phyloP scores from a whole-genome alignment of 2,113 vertebrate genomes.

The Scalopus aquaticus region DNA sequence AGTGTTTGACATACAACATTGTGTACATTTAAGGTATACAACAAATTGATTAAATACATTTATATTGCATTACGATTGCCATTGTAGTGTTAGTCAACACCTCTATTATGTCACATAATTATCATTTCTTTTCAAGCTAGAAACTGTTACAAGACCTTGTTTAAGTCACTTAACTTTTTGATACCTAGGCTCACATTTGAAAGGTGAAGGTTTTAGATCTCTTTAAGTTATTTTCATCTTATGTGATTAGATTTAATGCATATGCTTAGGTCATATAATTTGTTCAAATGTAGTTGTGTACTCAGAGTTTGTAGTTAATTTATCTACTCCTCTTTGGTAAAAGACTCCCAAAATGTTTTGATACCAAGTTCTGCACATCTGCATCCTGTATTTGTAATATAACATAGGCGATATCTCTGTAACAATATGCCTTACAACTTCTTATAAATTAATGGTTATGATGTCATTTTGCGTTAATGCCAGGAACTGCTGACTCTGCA shows the following conservation, averaged over 20 bases:
- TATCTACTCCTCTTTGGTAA: not conserved
- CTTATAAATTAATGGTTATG: slow-evolving; percentile 23
- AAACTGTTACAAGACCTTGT: not conserved
- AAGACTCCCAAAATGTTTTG: slow-evolving; percentile 5
- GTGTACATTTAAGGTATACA: not conserved
- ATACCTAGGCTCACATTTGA: not conserved
- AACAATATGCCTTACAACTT: not conserved
- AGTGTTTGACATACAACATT: not conserved
- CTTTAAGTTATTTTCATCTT: slow-evolving; percentile 6
- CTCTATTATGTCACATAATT: too few relatives aligned
- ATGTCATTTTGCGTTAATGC: not conserved
- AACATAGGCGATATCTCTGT: not conserved
- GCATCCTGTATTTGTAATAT: not conserved
- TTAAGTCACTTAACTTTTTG: slow-evolving; percentile 10
- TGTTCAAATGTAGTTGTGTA: slow-evolving; percentile 4
- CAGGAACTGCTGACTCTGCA: slow-evolving; percentile 1
- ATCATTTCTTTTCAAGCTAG: too few relatives aligned
- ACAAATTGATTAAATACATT: not conserved
- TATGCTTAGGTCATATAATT: not conserved
- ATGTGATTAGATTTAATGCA: slow-evolving; percentile 20
- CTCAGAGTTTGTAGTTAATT: slow-evolving; percentile 6
- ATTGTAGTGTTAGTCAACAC: too few relatives aligned
- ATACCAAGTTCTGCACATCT: not conserved
- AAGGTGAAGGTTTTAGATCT: slow-evolving; percentile 11
- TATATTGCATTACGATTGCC: not conserved